Evolutionary conservation across 2,797 vertebrate genomes (phyloP), one percentile per base, ranked within the genome.

Genomic region (Pterois miles): DNA sequence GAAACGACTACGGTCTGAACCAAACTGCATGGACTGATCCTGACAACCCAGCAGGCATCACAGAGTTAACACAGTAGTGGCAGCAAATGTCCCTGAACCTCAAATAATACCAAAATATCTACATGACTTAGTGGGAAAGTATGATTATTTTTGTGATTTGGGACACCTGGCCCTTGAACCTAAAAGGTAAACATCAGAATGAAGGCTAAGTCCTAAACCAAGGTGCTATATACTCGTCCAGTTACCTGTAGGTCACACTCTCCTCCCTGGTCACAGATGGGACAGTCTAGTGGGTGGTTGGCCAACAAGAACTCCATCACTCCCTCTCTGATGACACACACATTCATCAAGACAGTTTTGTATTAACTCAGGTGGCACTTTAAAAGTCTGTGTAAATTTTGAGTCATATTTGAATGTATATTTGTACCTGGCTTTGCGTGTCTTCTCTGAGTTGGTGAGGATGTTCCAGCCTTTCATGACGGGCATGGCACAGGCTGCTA

Each of bases 381-480:
- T 7, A 20, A 52, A 74, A 70, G 14, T 2, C 18, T 57, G 5
- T 3, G 1, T 36, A 3, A 33, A 33, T 0, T 43, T 52, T 54
- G 4, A 67, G 20, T 53, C 10, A 4, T 6, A 20, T 53, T 23
- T 16, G 20, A 62, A 7, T 11, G 2, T 20, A 18, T 72, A 13
- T 43, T 10, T 2, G 8, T 76, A 99, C 98, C 98, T 98, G 84
- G 98, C 98, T 96, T 98, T 99, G 73, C 95, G 97, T 34, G 97
- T 97, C 88, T 99, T 99, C 87, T 99, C 98, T 1, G 98, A 99
- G 89, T 98, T 97, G 77, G 98, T 99, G 78, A 99, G 94, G 87
- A 99, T 99, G 89, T 99, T 99, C 98, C 98, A 99, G 5, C 98
- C 98, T 87, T 99, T 99, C 98, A 99, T 99, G 73, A 99, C 97